Conservation (phyloP, 92 coral and sea anemone genomes). For the Metridium senile region DNA sequence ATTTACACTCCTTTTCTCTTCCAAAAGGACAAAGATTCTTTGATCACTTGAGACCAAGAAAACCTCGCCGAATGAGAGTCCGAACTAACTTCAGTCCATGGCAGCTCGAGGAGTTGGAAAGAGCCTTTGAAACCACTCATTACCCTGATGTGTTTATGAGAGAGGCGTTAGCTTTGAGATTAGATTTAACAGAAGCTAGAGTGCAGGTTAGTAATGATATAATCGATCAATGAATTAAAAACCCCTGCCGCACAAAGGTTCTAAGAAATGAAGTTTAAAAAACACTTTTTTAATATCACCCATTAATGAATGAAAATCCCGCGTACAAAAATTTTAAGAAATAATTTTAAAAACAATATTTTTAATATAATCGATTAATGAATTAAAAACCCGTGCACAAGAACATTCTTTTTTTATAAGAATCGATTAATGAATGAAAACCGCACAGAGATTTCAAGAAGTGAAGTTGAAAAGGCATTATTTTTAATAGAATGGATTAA, state of each 20-base stretch:
- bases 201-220: conserved; percentile 80
- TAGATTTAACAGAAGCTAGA: conserved; percentile 96
- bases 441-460: no score
- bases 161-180: conserved; percentile 89
- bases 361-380: no score
- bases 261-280: no score
- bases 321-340: no score
- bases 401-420: no score
- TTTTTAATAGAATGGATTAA: background rate
- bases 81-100: conserved; percentile 97
- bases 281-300: background rate
- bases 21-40: conserved; percentile 79
- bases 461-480: no score
- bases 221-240: no score
- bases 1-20: background rate
- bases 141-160: conserved; percentile 99
- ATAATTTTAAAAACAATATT: no score
- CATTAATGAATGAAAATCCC: background rate
- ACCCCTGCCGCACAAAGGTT: no score
- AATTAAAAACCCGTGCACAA: no score
- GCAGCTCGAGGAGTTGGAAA: conserved; percentile 95
- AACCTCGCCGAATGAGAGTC: conserved; percentile 96
- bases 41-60: conserved; percentile 78
- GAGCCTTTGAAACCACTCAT: conserved; percentile 94
- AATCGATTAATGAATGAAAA: no score